Conservation (phyloP, 53 echinoderm and acorn worm genomes). For the Luidia sarsii region DNA sequence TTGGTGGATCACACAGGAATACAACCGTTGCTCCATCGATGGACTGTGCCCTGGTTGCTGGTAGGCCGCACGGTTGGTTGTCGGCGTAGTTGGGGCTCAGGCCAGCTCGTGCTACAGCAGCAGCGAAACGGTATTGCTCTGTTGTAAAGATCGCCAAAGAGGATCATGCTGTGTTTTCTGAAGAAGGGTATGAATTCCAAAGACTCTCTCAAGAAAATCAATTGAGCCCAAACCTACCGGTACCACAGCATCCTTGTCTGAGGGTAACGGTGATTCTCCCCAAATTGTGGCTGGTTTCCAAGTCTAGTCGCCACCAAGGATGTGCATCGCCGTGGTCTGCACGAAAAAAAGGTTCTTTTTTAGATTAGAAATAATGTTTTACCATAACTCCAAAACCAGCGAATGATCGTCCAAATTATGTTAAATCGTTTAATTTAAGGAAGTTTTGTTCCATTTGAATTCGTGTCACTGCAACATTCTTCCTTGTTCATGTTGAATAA, state of each 20-base stretch:
- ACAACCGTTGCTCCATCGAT: neutral
- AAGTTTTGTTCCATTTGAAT: too few species aligned
- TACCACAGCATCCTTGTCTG: neutral
- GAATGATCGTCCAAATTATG: too few species aligned
- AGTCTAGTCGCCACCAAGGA: constrained; percentile 26
- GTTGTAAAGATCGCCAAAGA: too few species aligned
- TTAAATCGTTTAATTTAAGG: too few species aligned
- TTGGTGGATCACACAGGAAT: constrained; percentile 31
- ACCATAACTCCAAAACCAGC: too few species aligned
- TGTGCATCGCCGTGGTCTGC: constrained; percentile 8
- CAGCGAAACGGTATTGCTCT: neutral
- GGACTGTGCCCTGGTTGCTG: constrained; percentile 30
- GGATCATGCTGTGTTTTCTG: neutral
- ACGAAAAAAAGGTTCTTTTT: too few species aligned
- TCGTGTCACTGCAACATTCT: too few species aligned
- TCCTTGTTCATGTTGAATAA: too few species aligned
- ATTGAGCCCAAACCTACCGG: neutral
- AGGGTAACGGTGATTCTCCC: neutral
- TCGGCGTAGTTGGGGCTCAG: constrained; percentile 1
- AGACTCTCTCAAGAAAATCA: neutral
- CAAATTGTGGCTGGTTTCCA: neutral
- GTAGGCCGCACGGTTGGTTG: constrained; percentile 22
- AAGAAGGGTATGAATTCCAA: too few species aligned
- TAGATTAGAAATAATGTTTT: too few species aligned
- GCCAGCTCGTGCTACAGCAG: neutral